Evolutionary conservation across 2,888 invertebrate genomes (phyloP).

Genomic region (Pterobdella sp.): DNA sequence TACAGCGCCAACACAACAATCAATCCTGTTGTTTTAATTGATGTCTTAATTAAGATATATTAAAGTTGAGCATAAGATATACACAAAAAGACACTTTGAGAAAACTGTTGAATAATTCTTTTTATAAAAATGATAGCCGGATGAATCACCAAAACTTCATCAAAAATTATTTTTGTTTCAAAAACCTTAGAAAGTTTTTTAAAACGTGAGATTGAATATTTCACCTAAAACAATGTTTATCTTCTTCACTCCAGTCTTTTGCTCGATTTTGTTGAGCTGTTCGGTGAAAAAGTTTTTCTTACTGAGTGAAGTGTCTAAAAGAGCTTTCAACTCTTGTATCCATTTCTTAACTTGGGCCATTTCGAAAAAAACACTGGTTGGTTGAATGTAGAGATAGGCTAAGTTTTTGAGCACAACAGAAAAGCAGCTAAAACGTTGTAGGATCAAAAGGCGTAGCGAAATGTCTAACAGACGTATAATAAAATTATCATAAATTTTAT

Average conservation of each 20-base stretch:
- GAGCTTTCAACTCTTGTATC: slow-evolving; percentile 13
- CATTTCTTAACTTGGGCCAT: slow-evolving; percentile 24
- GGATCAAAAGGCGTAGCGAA: neutral
- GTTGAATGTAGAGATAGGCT: neutral
- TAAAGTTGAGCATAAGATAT: too few species aligned
- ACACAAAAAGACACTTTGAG: too few species aligned
- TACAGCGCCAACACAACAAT: slow-evolving; percentile 11
- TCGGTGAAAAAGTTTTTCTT: slow-evolving; percentile 15
- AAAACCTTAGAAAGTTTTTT: too few species aligned
- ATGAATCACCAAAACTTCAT: too few species aligned
- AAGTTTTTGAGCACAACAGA: neutral
- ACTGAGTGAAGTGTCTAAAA: slow-evolving; percentile 16
- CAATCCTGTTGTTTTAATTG: slow-evolving; percentile 3
- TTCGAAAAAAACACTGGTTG: neutral
- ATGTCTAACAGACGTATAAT: neutral
- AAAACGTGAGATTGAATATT: too few species aligned
- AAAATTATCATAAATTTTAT: neutral
- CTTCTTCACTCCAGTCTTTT: slow-evolving; percentile 27
- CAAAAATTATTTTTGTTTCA: too few species aligned
- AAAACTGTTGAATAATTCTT: too few species aligned
- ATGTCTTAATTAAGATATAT: too few species aligned
- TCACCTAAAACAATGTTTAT: slow-evolving; percentile 17
- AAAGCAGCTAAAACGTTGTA: neutral
- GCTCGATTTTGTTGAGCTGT: slow-evolving; percentile 19
- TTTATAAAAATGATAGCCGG: too few species aligned